A percentile compares a stretch with the other conserved stretches of the same genome.
Conservation (phyloP, 2,888 invertebrate species). For the Eurois occulta region DNA sequence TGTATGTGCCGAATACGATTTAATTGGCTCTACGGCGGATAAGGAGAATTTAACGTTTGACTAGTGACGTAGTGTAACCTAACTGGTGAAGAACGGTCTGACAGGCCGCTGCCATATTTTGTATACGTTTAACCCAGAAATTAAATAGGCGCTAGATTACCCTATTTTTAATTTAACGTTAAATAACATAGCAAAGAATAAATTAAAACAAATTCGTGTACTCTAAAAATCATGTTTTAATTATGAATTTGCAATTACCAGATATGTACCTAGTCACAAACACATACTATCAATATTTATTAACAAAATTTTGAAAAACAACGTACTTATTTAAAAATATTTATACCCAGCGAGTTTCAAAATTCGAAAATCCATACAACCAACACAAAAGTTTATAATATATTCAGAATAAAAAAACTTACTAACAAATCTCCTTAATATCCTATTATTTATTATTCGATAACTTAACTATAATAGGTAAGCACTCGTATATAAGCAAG, state of each 20-base stretch:
- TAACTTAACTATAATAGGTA: conserved; percentile 23
- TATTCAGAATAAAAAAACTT: background rate
- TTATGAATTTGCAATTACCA: background rate
- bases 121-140: too few relatives aligned
- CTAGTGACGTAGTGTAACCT: too few relatives aligned
- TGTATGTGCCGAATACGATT: too few relatives aligned
- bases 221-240: background rate
- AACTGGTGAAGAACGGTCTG: background rate
- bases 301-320: background rate
- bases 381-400: background rate
- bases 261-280: background rate
- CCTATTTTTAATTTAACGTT: background rate
- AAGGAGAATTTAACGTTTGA: too few relatives aligned
- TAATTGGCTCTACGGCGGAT: too few relatives aligned
- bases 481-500: conserved; percentile 8
- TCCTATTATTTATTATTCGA: conserved; percentile 1
- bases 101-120: background rate
- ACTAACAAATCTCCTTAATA: conserved; percentile 3
- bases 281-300: background rate
- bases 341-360: background rate
- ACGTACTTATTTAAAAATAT: background rate
- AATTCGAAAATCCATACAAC: background rate
- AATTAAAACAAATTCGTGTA: background rate
- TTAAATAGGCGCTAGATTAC: too few relatives aligned
- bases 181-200: too few relatives aligned